Evolutionary conservation across 2,888 invertebrate species (phyloP), one percentile per base, ranked within the genome.

Genomic region (Epsilonema sp.): DNA sequence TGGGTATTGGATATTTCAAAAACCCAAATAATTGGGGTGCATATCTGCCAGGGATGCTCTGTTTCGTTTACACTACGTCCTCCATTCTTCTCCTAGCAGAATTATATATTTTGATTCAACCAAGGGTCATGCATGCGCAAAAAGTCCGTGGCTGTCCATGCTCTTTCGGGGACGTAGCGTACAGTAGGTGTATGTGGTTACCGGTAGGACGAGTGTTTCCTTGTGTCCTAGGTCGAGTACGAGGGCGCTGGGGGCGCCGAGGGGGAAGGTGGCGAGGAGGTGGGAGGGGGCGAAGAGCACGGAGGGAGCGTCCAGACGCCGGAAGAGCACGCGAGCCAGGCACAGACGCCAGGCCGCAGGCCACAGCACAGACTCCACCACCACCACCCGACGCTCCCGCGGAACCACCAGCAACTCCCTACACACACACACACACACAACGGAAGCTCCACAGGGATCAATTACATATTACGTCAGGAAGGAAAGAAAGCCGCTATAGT

Each of bases 331-430:
- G 5, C 8, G 4, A 23, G 3, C 87, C 13, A 92, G 69, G 0
- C 80, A 81, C 61, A 89, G 82, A 49, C 86, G 72, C 63, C 86
- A 80, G 46, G 76, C 66, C 1, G 84, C 80, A 2, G 77, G 80
- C 25, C 80, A 78, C n/a, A 89, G 73, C 11, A 86, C 70, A 2
- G 85, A 86, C 67, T 92, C 92, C 23, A 89, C 78, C 23, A 92
- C 74, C 3, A 90, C 80, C 37, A 90, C 78, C 64, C 82, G 79
- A 24, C 86, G 74, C 60, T 86, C 89, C 67, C 90, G 90, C 0
- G 90, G 89, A 63, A 83, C 90, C 42, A 87, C 79, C 43, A 86
- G 71, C 36, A 85, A 75, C 64, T 85, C 78, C 56, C 85, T 86
- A 58, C 21, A 62, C 56, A 43, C 45, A 31, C 8, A 31, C 8